Conservation (phyloP, 2,113 vertebrate genomes). For the Cyanocitta stelleri region DNA sequence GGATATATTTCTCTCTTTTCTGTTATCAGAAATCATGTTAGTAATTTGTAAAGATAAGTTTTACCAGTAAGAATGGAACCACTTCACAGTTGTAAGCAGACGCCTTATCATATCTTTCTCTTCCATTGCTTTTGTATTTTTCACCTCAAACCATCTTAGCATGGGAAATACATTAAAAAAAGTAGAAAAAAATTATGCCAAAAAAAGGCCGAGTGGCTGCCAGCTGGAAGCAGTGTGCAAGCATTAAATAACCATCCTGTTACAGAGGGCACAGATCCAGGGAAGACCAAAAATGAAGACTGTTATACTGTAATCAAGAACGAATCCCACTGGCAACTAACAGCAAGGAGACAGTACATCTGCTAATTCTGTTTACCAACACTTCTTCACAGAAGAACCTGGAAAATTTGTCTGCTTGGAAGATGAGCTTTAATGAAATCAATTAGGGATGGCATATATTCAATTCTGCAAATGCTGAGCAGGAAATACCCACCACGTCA, state of each 20-base stretch:
- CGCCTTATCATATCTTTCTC: background rate
- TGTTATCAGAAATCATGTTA: background rate
- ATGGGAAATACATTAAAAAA: background rate
- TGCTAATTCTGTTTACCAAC: slow-evolving; percentile 24
- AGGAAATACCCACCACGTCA: background rate
- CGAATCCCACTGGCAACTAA: background rate
- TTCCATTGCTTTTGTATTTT: background rate
- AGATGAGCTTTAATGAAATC: background rate
- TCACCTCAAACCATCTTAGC: background rate
- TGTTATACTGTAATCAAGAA: background rate
- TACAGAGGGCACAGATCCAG: background rate
- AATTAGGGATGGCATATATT: background rate
- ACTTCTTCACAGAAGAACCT: background rate
- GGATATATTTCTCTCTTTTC: background rate
- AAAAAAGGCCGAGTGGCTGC: background rate
- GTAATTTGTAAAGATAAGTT: background rate
- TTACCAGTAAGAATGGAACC: background rate
- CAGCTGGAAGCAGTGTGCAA: background rate
- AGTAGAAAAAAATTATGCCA: background rate
- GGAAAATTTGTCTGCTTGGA: background rate
- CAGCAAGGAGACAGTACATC: background rate
- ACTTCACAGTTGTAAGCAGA: background rate
- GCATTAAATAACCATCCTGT: slow-evolving; percentile 18
- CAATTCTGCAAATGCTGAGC: background rate
- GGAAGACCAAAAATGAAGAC: slow-evolving; percentile 10